phyloP scores from a whole-genome alignment of 2,888 invertebrate species.

The Drosophila nr. perissopoda region DNA sequence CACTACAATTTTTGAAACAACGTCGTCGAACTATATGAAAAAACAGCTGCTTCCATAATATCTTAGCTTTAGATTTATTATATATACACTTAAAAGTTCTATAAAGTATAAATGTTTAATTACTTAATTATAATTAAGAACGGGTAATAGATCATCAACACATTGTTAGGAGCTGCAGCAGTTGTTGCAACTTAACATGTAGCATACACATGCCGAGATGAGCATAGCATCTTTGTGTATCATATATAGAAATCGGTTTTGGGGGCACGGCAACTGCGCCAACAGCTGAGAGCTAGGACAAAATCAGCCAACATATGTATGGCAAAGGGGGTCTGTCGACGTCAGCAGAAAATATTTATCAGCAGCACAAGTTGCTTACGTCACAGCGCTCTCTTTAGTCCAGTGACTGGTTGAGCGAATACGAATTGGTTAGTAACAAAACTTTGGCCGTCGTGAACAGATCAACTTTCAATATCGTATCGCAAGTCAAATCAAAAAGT shows the following conservation, averaged over 20 bases:
- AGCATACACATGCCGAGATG: background rate
- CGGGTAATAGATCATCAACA: background rate
- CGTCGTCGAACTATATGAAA: background rate
- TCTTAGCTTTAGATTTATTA: background rate
- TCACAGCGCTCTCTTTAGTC: constrained; percentile 26
- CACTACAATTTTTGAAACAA: background rate
- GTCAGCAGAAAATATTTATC: constrained; percentile 33
- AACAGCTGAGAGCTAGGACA: constrained; percentile 24
- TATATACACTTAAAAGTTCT: background rate
- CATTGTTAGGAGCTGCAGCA: constrained; percentile 5
- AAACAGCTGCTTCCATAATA: background rate
- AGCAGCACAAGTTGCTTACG: constrained; percentile 25
- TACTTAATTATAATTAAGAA: background rate
- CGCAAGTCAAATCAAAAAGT: constrained; percentile 30
- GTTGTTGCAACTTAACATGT: background rate
- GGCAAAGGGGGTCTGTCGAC: constrained; percentile 7
- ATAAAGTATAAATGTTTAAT: background rate
- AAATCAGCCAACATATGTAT: background rate
- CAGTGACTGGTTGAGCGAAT: constrained; percentile 45
- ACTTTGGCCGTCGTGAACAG: constrained; percentile 69
- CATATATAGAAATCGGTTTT: constrained; percentile 33
- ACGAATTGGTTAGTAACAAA: constrained; percentile 71
- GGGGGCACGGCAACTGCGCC: constrained; percentile 62
- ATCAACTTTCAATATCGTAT: constrained; percentile 52
- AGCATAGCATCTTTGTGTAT: constrained; percentile 14